Base-by-base conservation (phyloP, 1,140 invertebrate species). In the Aphelenchoides besseyi region DNA sequence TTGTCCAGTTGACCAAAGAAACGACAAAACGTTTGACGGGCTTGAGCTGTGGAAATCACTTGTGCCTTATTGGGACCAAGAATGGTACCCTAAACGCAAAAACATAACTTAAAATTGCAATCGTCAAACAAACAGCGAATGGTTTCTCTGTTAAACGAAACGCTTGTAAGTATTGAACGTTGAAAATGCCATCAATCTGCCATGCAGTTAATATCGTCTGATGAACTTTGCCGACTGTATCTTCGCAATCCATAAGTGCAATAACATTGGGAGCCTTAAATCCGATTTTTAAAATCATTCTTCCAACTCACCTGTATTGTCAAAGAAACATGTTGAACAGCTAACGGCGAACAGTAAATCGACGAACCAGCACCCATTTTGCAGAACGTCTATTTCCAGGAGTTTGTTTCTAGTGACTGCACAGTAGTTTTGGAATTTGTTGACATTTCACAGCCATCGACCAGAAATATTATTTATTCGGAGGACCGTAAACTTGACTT, bases 1-100 rank as follows among this genome's bases (percentile, higher is more conserved):
- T 66, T 33, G 63, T 66, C 63, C 63, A 66, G 12, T 16, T 35
- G n/a, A 12, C 63, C 35, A 33, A 66, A 41, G 12, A 66, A 26
- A 35, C 36, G 12, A 53, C 63, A 66, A 35, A 66, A 41, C 1
- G 63, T 18, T 26, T 41, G 12, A 12, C 63, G 63, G n/a, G 36
- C 63, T 26, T 33, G 16, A 35, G 63, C 63, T 29, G 12, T 35
- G 0, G 63, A 26, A 5, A 59, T 12, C 5, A 59, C 18, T 5
- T 59, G 55, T 5, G 5, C 23, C 18, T 59, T 59, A 23, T 33
- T 59, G 12, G 18, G 5, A 8, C 5, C 55, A 12, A 59, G 55
- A 8, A 59, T 8, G 5, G 55, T 5, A 8, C 5, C 5, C 55
- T 59, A 23, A 59, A 59, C 55, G 23, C 18, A 33, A 59, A n/a